Conservation (phyloP, 2,113 vertebrate genomes). For the Platysternon megacephalum region DNA sequence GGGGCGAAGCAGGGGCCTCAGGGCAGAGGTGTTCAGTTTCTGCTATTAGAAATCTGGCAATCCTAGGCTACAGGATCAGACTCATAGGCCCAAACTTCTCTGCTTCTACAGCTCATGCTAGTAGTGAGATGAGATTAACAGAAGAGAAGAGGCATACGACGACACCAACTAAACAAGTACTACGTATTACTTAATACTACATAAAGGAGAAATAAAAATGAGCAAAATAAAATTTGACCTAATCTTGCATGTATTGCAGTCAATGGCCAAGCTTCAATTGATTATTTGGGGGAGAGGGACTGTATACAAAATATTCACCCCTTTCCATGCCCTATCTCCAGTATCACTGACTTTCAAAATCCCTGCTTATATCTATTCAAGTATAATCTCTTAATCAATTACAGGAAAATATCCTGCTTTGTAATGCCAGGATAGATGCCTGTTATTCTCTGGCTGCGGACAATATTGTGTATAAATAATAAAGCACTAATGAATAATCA, state of each 20-base stretch:
- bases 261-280: not conserved
- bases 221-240: not conserved
- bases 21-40: too few relatives aligned
- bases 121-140: not conserved
- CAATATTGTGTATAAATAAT: slow-evolving; percentile 16
- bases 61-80: not conserved
- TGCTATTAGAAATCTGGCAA: too few relatives aligned
- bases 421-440: not conserved
- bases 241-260: not conserved
- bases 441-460: not conserved
- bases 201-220: not conserved
- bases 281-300: not conserved
- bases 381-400: slow-evolving; percentile 11
- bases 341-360: not conserved
- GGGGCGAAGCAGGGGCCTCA: too few relatives aligned
- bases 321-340: not conserved
- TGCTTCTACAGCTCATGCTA: not conserved
- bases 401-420: not conserved
- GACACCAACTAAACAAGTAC: not conserved
- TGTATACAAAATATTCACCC: not conserved
- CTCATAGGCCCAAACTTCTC: not conserved
- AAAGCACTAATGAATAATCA: slow-evolving; percentile 13
- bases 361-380: not conserved
- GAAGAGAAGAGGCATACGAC: not conserved
- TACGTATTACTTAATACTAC: not conserved